phyloP scores from a whole-genome alignment of 2,797 vertebrate genomes.

The Pempheris klunzingeri region DNA sequence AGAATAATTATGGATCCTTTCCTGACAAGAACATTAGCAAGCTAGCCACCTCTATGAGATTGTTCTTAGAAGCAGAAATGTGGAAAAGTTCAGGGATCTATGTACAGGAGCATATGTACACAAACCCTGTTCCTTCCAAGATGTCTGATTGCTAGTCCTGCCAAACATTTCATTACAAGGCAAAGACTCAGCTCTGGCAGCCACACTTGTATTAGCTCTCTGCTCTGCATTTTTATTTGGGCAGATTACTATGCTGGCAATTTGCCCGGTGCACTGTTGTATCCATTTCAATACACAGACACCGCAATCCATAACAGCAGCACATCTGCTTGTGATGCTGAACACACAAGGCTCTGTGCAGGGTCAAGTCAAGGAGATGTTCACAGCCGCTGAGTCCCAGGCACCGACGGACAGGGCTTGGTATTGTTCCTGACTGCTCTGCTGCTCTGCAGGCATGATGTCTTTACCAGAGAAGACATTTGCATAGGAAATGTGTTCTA shows the following conservation, averaged over 20 bases:
- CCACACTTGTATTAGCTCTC: slow-evolving; percentile 29
- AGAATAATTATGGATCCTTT: not conserved
- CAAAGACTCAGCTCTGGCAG: slow-evolving; percentile 28
- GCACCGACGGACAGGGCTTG: slow-evolving; percentile 58
- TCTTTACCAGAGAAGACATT: slow-evolving; percentile 59
- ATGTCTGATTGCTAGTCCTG: slow-evolving; percentile 18
- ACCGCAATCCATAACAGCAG: slow-evolving; percentile 64
- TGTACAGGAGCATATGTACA: not conserved
- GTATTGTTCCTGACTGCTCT: slow-evolving; percentile 66
- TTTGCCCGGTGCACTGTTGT: slow-evolving; percentile 48
- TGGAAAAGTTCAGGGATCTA: not conserved
- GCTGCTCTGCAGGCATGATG: slow-evolving; percentile 56
- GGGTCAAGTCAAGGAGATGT: slow-evolving; percentile 77
- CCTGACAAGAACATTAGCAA: not conserved
- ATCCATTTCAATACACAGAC: slow-evolving; percentile 61
- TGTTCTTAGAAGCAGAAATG: no score
- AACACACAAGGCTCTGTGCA: slow-evolving; percentile 73
- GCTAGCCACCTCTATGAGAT: not conserved
- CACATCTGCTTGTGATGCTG: slow-evolving; percentile 79
- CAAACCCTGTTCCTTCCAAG: not conserved
- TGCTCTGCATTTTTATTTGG: slow-evolving; percentile 62
- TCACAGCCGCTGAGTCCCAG: slow-evolving; percentile 59
- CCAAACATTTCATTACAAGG: slow-evolving; percentile 24
- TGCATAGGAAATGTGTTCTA: slow-evolving; percentile 63
- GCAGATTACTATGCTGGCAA: slow-evolving; percentile 67